Percentiles rank a stretch among this genome's conserved stretches.
These are phyloP conservation scores for Zonotrichia albicollis DNA, from an alignment of 2,797 vertebrate genomes.

Conservation along the genomic window DNA sequence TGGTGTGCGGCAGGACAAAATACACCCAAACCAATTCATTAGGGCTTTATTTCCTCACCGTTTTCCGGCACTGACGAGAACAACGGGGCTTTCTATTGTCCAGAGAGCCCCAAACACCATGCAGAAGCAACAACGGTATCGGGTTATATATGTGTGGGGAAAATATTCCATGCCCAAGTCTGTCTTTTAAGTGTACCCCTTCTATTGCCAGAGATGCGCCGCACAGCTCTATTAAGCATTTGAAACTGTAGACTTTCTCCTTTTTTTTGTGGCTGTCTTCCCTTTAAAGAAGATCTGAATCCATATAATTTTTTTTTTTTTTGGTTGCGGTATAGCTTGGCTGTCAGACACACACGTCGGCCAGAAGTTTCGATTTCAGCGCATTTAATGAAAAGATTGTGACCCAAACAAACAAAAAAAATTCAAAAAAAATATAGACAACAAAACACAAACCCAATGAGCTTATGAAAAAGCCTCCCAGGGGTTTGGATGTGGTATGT, in stretches of 20 bases:
- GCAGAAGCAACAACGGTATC: slow-evolving; percentile 10
- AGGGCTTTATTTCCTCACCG: slow-evolving; percentile 8
- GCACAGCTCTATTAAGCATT: background rate
- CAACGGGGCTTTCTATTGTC: background rate
- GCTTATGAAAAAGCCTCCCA: slow-evolving; percentile 46
- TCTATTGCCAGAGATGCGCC: background rate
- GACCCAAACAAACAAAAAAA: background rate
- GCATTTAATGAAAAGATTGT: slow-evolving; percentile 44
- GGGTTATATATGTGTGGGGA: background rate
- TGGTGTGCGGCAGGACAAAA: slow-evolving; percentile 14
- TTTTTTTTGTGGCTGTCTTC: background rate
- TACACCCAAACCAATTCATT: slow-evolving; percentile 25
- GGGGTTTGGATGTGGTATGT: slow-evolving; percentile 46
- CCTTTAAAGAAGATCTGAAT: background rate
- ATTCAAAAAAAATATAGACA: background rate
- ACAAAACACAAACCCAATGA: slow-evolving; percentile 47
- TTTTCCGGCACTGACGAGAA: background rate
- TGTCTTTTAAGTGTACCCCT: background rate
- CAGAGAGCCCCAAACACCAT: background rate
- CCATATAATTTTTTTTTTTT: background rate
- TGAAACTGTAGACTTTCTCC: background rate
- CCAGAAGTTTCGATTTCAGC: slow-evolving; percentile 31
- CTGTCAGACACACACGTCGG: background rate
- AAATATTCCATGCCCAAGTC: slow-evolving; percentile 2
- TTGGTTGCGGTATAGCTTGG: background rate